Percentiles rank a stretch among this genome's conserved stretches.
Evolutionary conservation across 23 tunicate genomes (phyloP).

Genomic region (Styela clava): DNA sequence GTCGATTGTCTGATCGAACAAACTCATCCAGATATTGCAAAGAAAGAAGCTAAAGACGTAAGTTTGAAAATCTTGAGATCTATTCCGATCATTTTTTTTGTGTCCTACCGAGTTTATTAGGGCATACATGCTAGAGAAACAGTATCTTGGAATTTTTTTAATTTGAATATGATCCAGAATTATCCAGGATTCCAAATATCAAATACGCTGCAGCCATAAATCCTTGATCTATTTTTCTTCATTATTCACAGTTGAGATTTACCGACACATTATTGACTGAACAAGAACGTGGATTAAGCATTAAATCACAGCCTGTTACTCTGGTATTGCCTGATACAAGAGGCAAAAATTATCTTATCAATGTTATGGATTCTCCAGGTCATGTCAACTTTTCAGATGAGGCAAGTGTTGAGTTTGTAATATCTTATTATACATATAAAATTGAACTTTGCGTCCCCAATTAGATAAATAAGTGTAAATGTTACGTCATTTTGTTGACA

Average conservation of each 20-base stretch:
- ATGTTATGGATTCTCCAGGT: conserved; percentile 96
- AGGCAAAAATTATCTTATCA: conserved; percentile 80
- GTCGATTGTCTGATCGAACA: conserved; percentile 95
- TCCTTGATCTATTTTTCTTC: not conserved
- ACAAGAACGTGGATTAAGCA: conserved; percentile 89
- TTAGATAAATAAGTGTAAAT: not conserved
- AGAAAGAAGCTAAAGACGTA: conserved; percentile 72
- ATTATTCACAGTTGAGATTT: conserved; percentile 49
- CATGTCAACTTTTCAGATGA: conserved; percentile 97
- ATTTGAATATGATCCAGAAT: no score
- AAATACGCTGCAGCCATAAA: no score
- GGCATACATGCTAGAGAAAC: no score
- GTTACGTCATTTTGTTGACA: not conserved
- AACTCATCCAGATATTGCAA: conserved; percentile 89
- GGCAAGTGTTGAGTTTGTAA: conserved; percentile 30
- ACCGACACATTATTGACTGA: conserved; percentile 89
- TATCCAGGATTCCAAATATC: no score
- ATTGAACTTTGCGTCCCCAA: not conserved
- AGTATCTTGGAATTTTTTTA: no score
- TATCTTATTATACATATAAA: not conserved
- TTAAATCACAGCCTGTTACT: conserved; percentile 95
- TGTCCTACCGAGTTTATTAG: not conserved
- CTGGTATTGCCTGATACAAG: conserved; percentile 81
- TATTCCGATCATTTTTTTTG: not conserved
- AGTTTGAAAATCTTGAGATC: conserved; percentile 9